Evolutionary conservation across 2,888 invertebrate genomes (phyloP), one percentile per base, ranked within the genome.

Genomic region (Drosophila engyochracea): DNA sequence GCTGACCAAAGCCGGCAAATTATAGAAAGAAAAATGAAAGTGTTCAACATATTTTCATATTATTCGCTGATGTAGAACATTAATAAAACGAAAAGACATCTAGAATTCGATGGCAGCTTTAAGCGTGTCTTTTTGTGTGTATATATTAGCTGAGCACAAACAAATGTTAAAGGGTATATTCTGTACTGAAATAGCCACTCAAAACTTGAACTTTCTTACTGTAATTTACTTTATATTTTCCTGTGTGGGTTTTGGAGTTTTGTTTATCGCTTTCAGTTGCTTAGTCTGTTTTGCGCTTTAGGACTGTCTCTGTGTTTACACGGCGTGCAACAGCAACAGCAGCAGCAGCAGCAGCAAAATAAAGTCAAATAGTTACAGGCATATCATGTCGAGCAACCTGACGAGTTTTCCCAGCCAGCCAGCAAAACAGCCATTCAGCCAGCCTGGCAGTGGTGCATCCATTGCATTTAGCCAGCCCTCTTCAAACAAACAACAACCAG

Each of bases 311-410:
- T 61, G 62, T 83, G 76, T 85, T 81, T 85, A 73, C 76, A 77
- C 65, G 60, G 57, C 70, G 70, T 74, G 70, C 70, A 82, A 63
- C 67, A 59, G 55, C 47, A 60, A 54, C 79, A 67, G 55, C 74
- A 68, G 71, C 63, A 59, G 55, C 47, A 59, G 58, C 79, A 67
- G 64, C 74, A 83, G 76, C 83, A 73, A 79, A 81, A 85, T 89
- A 86, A 89, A 85, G 89, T 89, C 85, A 85, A 85, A 85, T 81
- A 81, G 84, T 85, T 89, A 83, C 85, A 83, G 70, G 82, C 74
- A 73, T 81, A 85, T 89, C 85, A 86, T 76, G 81, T 76, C 86
- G 72, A 70, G 83, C 66, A 72, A 80, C 73, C 76, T 73, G 81
- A 76, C 81, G 65, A 83, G 66, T 47, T 68, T 68, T 64, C 52